phyloP scores from a whole-genome alignment of 2,113 vertebrate genomes.

The Colius striatus region DNA sequence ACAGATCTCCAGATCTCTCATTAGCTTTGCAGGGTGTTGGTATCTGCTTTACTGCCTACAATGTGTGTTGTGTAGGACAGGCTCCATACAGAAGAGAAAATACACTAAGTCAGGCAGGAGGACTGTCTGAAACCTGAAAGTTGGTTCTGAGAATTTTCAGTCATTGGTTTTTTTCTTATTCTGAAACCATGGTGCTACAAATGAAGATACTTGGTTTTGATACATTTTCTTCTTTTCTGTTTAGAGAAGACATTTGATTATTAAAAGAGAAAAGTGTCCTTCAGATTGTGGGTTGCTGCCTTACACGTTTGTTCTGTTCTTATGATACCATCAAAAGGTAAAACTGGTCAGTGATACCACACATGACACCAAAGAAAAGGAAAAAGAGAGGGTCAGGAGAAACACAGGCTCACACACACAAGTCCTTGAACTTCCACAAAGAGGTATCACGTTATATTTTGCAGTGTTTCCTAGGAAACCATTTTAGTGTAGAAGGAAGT shows the following conservation, averaged over 20 bases:
- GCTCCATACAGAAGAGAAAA: not conserved
- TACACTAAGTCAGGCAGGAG: not conserved
- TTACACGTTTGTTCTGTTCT: not conserved
- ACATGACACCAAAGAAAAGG: not conserved
- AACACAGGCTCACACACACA: not conserved
- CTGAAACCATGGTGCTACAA: not conserved
- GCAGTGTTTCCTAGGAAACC: slow-evolving; percentile 82
- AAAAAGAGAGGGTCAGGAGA: slow-evolving; percentile 19
- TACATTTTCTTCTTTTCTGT: not conserved
- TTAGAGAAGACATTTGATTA: slow-evolving; percentile 9
- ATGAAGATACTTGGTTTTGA: not conserved
- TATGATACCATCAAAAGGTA: slow-evolving; percentile 14
- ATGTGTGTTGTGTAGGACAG: not conserved
- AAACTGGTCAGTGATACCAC: slow-evolving; percentile 8
- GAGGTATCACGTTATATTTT: slow-evolving; percentile 68
- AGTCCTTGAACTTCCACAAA: slow-evolving; percentile 78
- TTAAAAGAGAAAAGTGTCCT: not conserved
- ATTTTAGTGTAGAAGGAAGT: slow-evolving; percentile 73
- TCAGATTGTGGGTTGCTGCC: not conserved
- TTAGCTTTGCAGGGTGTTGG: not conserved
- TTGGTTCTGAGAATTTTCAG: not conserved
- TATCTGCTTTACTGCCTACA: not conserved
- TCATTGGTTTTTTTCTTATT: not conserved
- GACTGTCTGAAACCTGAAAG: not conserved
- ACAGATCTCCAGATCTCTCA: not conserved